These are phyloP conservation scores for Microctenopoma lineatum DNA, from an alignment of 2,797 vertebrate species.

Conservation along the genomic window DNA sequence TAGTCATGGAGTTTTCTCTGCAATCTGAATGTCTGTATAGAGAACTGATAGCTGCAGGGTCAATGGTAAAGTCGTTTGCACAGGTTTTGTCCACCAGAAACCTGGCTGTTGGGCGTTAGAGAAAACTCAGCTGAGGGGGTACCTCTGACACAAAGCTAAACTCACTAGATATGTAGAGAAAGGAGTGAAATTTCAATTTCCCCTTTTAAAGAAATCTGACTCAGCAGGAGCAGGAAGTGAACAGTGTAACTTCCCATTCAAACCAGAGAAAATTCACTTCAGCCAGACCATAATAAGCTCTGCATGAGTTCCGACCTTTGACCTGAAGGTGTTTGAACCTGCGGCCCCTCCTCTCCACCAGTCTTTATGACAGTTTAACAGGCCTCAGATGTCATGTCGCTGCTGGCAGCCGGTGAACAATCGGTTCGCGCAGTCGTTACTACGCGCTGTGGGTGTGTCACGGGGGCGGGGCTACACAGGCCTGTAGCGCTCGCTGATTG, in stretches of 20 bases:
- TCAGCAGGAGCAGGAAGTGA: slow-evolving; percentile 53
- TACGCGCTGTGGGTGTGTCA: slow-evolving; percentile 37
- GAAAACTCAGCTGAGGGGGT: neutral
- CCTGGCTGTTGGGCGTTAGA: neutral
- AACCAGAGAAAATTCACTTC: slow-evolving; percentile 22
- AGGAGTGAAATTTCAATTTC: slow-evolving; percentile 39
- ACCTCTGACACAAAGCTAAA: neutral
- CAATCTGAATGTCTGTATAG: slow-evolving; percentile 4
- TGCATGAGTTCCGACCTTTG: slow-evolving; percentile 55
- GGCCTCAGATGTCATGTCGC: slow-evolving; percentile 72
- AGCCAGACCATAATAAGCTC: slow-evolving; percentile 19
- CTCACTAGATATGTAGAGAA: neutral
- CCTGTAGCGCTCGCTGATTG: slow-evolving; percentile 57
- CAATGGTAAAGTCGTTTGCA: slow-evolving; percentile 20
- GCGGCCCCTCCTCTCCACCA: slow-evolving; percentile 47
- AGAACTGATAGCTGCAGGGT: slow-evolving; percentile 18
- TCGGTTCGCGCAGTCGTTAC: slow-evolving; percentile 24
- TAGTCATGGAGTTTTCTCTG: slow-evolving; percentile 13
- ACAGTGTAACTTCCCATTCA: slow-evolving; percentile 45
- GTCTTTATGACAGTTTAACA: slow-evolving; percentile 62
- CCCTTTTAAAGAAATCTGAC: slow-evolving; percentile 53
- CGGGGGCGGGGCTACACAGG: slow-evolving; percentile 37
- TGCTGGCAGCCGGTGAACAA: slow-evolving; percentile 19
- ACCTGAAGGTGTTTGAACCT: slow-evolving; percentile 56
- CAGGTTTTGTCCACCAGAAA: slow-evolving; percentile 10